These are phyloP conservation scores for Actinostola sp. DNA, from an alignment of 92 coral and sea anemone genomes.

Conservation along the genomic window DNA sequence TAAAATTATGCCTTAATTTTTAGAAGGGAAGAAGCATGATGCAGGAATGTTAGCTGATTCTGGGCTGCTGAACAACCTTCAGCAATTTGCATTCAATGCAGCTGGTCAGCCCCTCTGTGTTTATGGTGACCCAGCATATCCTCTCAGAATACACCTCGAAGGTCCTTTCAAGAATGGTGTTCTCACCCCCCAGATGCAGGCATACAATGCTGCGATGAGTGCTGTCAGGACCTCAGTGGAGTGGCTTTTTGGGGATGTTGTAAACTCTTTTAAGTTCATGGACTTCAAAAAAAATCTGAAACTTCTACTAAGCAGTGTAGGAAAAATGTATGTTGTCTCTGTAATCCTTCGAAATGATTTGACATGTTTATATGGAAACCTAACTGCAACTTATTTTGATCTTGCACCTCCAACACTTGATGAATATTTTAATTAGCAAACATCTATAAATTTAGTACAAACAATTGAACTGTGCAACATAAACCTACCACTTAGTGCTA, in stretches of 20 bases:
- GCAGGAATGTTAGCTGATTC: conserved; percentile 39
- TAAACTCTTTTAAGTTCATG: background rate
- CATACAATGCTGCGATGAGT: conserved; percentile 18
- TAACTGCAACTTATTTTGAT: conserved; percentile 28
- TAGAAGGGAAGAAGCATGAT: conserved; percentile 55
- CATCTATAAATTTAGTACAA: too few relatives aligned
- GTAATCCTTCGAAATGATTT: conserved; percentile 27
- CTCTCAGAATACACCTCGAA: background rate
- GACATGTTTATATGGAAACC: conserved; percentile 19
- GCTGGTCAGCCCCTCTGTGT: background rate
- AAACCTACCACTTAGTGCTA: too few relatives aligned
- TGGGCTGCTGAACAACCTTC: conserved; percentile 1
- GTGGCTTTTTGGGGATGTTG: conserved; percentile 16
- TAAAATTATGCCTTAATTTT: too few relatives aligned
- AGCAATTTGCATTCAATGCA: background rate
- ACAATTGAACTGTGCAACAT: too few relatives aligned
- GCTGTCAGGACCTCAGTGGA: conserved; percentile 13
- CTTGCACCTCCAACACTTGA: conserved; percentile 20
- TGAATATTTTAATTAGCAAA: too few relatives aligned
- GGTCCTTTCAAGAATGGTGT: conserved; percentile 6
- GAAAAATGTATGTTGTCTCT: conserved; percentile 19
- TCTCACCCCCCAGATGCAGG: background rate
- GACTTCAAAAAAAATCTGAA: conserved; percentile 2
- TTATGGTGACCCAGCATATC: conserved; percentile 22
- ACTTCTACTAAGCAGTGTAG: conserved; percentile 3